Percentiles rank a stretch among this genome's conserved stretches.
Evolutionary conservation across 2,888 invertebrate genomes (phyloP).

Genomic region (Heliconius sara): DNA sequence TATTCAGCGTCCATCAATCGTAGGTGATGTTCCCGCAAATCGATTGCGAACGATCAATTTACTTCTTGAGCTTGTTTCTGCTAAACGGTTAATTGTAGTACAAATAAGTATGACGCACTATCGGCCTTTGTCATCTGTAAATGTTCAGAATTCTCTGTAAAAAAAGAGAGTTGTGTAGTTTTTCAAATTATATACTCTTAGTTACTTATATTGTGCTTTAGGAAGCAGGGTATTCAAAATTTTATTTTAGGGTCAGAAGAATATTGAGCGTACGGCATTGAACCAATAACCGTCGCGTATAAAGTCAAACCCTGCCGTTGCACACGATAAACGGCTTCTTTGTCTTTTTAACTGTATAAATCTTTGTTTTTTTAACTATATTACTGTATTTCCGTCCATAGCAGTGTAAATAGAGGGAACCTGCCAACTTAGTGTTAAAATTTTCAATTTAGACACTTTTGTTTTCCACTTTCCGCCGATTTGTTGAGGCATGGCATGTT

Average conservation of each 20-base stretch:
- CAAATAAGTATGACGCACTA: conserved; percentile 24
- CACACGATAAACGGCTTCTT: no score
- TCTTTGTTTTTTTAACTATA: no score
- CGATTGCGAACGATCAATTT: conserved; percentile 43
- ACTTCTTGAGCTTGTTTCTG: conserved; percentile 42
- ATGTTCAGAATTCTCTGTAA: not conserved
- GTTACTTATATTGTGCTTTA: no score
- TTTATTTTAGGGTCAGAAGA: no score
- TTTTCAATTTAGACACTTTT: no score
- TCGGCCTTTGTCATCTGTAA: not conserved
- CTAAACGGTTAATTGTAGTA: conserved; percentile 42
- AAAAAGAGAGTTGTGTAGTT: not conserved
- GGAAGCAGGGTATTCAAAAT: no score
- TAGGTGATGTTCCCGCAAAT: conserved; percentile 44
- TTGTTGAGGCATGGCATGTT: not conserved
- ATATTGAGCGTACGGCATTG: no score
- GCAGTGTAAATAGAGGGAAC: not conserved
- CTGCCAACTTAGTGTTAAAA: not conserved
- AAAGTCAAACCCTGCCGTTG: no score
- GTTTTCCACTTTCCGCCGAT: not conserved
- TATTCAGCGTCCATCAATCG: not conserved
- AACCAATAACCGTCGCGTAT: no score
- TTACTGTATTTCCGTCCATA: not conserved
- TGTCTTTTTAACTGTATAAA: no score
- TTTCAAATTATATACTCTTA: not conserved